Evolutionary conservation across 2,113 vertebrate species (phyloP).

Genomic region (Zosterops japonicus): DNA sequence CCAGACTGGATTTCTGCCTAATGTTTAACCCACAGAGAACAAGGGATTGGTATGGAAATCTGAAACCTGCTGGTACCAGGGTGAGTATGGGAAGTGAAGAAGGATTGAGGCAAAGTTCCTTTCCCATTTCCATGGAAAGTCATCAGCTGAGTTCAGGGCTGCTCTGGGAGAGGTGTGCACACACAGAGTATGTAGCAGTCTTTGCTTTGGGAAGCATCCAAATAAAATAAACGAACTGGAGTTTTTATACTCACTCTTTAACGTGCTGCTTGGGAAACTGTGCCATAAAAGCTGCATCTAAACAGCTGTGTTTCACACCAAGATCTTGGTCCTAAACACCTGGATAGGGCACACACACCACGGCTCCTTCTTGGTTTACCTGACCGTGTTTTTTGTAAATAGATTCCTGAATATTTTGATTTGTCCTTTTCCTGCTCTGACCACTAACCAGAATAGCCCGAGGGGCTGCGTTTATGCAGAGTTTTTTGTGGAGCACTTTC

Average conservation of each 20-base stretch:
- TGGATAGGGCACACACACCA: background rate
- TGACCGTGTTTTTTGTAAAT: background rate
- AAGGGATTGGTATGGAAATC: background rate
- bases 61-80: background rate
- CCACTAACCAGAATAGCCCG: background rate
- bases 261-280: constrained; percentile 9
- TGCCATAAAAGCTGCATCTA: background rate
- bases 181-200: background rate
- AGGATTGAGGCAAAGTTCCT: background rate
- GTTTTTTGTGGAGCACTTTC: constrained; percentile 17
- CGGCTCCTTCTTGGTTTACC: background rate
- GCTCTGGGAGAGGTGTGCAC: constrained; percentile 5
- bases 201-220: constrained; percentile 56
- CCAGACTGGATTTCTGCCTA: background rate
- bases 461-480: background rate
- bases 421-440: background rate
- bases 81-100: background rate
- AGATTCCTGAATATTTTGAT: background rate
- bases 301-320: background rate
- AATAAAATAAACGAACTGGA: constrained; percentile 27
- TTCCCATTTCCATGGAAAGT: background rate
- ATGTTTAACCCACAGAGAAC: background rate
- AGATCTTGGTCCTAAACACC: background rate
- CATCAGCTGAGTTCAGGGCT: constrained; percentile 12
- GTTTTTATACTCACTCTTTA: background rate